Evolutionary conservation across 1,140 invertebrate genomes (phyloP).

Genomic region (Drosophila rufa): DNA sequence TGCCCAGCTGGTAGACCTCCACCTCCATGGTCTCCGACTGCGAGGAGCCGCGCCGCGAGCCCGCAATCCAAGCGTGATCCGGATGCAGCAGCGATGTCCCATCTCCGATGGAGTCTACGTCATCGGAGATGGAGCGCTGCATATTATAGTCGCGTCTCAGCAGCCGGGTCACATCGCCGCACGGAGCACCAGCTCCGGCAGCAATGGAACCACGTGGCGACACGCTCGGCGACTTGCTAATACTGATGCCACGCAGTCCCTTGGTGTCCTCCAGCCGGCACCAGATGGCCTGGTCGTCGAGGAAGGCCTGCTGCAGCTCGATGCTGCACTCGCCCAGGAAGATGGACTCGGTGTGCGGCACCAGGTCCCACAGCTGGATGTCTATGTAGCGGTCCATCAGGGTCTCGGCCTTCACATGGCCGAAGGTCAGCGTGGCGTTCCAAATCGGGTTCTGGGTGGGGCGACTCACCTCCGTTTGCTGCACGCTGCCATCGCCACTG

Average conservation of each 20-base stretch:
- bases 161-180: constrained; percentile 87
- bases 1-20: constrained; percentile 93
- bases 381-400: constrained; percentile 92
- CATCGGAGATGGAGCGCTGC: constrained; percentile 90
- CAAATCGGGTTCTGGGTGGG: constrained; percentile 94
- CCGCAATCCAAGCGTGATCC: constrained; percentile 92
- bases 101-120: constrained; percentile 90
- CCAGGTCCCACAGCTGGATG: constrained; percentile 94
- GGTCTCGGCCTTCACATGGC: constrained; percentile 91
- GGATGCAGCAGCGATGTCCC: constrained; percentile 91
- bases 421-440: constrained; percentile 95
- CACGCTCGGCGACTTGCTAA: constrained; percentile 89
- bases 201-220: constrained; percentile 93
- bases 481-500: constrained; percentile 90
- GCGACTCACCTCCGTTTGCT: constrained; percentile 93
- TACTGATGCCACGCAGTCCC: constrained; percentile 86
- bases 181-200: constrained; percentile 79
- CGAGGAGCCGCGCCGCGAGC: constrained; percentile 92
- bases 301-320: constrained; percentile 91
- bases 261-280: constrained; percentile 93
- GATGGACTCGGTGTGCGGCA: constrained; percentile 91
- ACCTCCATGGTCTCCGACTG: constrained; percentile 94
- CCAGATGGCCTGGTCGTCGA: constrained; percentile 94
- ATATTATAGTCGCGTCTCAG: constrained; percentile 88
- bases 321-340: constrained; percentile 94